A percentile compares a stretch with the other conserved stretches of the same genome.
These are phyloP conservation scores for Neocrepidodera transversa DNA, from an alignment of 2,888 invertebrate genomes.

Conservation along the genomic window DNA sequence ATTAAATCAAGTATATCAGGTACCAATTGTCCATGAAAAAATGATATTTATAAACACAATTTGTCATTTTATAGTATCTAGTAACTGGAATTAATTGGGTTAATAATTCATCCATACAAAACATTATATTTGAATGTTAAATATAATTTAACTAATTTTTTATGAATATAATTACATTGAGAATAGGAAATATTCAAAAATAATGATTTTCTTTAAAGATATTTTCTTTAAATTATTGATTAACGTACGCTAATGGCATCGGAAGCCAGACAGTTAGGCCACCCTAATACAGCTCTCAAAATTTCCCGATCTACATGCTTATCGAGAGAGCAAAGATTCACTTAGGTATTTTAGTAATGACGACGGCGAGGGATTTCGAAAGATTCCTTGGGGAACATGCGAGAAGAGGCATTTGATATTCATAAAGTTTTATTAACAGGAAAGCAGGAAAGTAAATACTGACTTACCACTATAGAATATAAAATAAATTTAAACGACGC, in stretches of 20 bases:
- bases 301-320: slow-evolving; percentile 32
- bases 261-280: slow-evolving; percentile 16
- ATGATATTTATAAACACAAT: too few relatives aligned
- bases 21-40: too few relatives aligned
- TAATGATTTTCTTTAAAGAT: too few relatives aligned
- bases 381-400: slow-evolving; percentile 32
- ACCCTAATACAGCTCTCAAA: slow-evolving; percentile 25
- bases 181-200: too few relatives aligned
- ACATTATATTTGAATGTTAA: too few relatives aligned
- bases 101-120: too few relatives aligned
- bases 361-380: slow-evolving; percentile 29
- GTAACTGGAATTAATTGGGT: too few relatives aligned
- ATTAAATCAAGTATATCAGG: too few relatives aligned
- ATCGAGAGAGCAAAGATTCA: slow-evolving; percentile 32
- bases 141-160: too few relatives aligned
- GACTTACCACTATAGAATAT: slow-evolving; percentile 15
- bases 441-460: slow-evolving; percentile 28
- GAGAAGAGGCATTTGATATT: slow-evolving; percentile 33
- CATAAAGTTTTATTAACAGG: slow-evolving; percentile 37
- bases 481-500: slow-evolving; percentile 1
- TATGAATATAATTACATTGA: too few relatives aligned
- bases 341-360: slow-evolving; percentile 36
- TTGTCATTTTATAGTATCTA: too few relatives aligned
- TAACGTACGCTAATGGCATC: slow-evolving; percentile 18
- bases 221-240: neutral